Evolutionary conservation across 2,113 vertebrate species (phyloP).

Genomic region (Tiliqua scincoides): DNA sequence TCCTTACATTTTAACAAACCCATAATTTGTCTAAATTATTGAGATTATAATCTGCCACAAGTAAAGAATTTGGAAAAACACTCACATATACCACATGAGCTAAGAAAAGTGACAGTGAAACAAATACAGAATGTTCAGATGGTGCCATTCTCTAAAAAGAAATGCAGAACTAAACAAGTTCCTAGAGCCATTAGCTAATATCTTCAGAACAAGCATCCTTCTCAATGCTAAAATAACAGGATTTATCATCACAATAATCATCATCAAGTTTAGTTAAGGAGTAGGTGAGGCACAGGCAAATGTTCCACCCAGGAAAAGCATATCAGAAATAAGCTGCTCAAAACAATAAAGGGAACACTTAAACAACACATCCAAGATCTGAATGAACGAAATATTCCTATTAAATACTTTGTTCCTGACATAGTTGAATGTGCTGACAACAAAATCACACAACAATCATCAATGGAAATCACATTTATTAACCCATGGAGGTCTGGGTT

Average conservation of each 20-base stretch:
- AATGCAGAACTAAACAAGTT: background rate
- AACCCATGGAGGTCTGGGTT: too few relatives aligned
- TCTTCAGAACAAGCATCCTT: background rate
- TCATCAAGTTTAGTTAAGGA: background rate
- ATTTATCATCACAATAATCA: background rate
- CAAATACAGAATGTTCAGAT: background rate
- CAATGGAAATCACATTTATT: too few relatives aligned
- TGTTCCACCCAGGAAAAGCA: too few relatives aligned
- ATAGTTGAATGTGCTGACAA: too few relatives aligned
- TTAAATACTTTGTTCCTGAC: too few relatives aligned
- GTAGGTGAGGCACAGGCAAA: background rate
- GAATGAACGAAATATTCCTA: too few relatives aligned
- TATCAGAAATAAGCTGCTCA: background rate
- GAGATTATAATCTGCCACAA: background rate
- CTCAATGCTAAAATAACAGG: background rate
- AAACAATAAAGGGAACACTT: too few relatives aligned
- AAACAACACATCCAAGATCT: too few relatives aligned
- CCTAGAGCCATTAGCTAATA: background rate
- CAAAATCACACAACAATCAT: too few relatives aligned
- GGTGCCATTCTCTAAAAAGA: background rate
- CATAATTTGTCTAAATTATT: background rate
- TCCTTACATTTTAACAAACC: background rate
- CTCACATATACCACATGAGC: too few relatives aligned
- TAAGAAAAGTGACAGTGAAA: background rate
- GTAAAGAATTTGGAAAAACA: background rate